Evolutionary conservation across 2,113 vertebrate species (phyloP), one percentile per base, ranked within the genome.

Genomic region (Danionella cerebrum): DNA sequence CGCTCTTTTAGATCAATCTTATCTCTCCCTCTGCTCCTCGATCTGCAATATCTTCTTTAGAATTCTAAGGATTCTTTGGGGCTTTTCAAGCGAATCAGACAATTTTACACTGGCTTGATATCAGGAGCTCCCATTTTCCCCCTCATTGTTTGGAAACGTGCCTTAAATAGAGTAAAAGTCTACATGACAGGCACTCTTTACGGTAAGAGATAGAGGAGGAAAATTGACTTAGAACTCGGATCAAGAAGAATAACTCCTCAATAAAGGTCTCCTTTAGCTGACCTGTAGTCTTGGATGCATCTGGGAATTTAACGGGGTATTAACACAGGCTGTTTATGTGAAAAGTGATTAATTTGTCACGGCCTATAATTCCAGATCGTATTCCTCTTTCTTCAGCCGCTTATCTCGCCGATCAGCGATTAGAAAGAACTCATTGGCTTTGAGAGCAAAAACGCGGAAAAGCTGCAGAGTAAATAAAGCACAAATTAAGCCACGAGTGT

Each of bases 331-430:
- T 1, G 42, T 59, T 53, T 50, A 14, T 69, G 54, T 41, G 44
- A 58, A 60, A 74, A 79, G 80, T 85, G 82, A 87, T 88, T 88
- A 84, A 89, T 89, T 84, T 83, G 80, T 59, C 74, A 80, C 79
- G 81, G 80, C 84, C 84, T 79, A 79, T 85, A 83, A 89, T 84
- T 85, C 86, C 83, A 87, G 82, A 87, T 82, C 84, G 82, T 80
- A 83, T 70, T 89, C 84, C 83, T 69, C 78, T 82, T 79, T 83
- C 83, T 84, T 84, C 81, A 79, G 84, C 82, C 78, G 77, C 78
- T 87, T 87, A 87, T 87, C 87, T 84, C 83, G 73, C 80, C 84
- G 84, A 88, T 87, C 85, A n/a, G n/a, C n/a, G n/a, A n/a, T n/a
- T n/a, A n/a, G n/a, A n/a, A n/a, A n/a, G n/a, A n/a, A n/a, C n/a